Base-by-base conservation (phyloP, 2,888 invertebrate genomes). In the Petrophora chlorosata region DNA sequence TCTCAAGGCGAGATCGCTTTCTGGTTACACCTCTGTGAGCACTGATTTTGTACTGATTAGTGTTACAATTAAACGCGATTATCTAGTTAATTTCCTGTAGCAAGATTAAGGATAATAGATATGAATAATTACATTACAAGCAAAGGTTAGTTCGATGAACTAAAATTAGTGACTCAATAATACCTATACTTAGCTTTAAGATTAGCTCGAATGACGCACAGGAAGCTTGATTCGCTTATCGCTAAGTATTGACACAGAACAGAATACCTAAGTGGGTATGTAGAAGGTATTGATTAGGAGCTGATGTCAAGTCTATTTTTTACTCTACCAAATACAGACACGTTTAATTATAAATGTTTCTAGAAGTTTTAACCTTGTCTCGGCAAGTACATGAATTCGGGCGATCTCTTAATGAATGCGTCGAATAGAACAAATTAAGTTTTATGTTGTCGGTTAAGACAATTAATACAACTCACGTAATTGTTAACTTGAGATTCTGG, bases 1-100 rank as follows among this genome's bases (percentile, higher is more conserved):
- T 82, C 79, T 82, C 86, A 88, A 88, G 88, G 88, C 73, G 61
- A 78, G 62, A 71, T 65, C 63, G 68, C 62, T 69, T 68, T 70
- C 70, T 57, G 66, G 79, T 79, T 79, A 76, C 76, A 79, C 69
- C 54, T 74, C 65, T 66, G 71, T 77, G 72, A 70, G 61, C 76
- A 72, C 63, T 76, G 79, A 81, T 81, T 77, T 56, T 61, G 61
- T 54, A 56, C 60, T 68, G 80, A 83, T 83, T 79, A 75, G 56
- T 62, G 64, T 65, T 71, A 76, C 73, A 76, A 78, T 80, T 83
- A 76, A 67, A 74, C 59, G 53, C 60, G 65, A 77, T 81, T 76
- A 82, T 77, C 71, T 76, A 63, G 63, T 59, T 70, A 75, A 77
- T 80, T 85, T 85, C 76, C 76, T 78, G 66, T 73, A 65, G 68